Conservation (phyloP, 1,140 invertebrate species). For the honey bee (Apis mellifera) region Amel_HAv3.1 CM009945.2:2941001-2941500, state of each 20-base stretch:
- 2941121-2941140: not conserved
- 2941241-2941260: not conserved
- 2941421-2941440: too few relatives aligned
- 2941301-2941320: not conserved
- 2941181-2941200: not conserved
- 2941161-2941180: not conserved
- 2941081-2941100: not conserved
- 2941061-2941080: not conserved
- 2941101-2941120: not conserved
- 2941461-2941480: too few relatives aligned
- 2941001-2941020: not conserved
- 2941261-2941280: not conserved
- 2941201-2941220: conserved; percentile 1
- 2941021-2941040: not conserved
- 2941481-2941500: too few relatives aligned
- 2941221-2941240: conserved; percentile 5
- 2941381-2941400: too few relatives aligned
- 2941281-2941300: not conserved
- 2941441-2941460: too few relatives aligned
- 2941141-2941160: not conserved
- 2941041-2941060: not conserved
- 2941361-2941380: too few relatives aligned
- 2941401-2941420: too few relatives aligned
- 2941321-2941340: not conserved
- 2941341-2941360: not conserved